Evolutionary conservation across 2,888 invertebrate genomes (phyloP).

Genomic region (Zonitis immaculata): DNA sequence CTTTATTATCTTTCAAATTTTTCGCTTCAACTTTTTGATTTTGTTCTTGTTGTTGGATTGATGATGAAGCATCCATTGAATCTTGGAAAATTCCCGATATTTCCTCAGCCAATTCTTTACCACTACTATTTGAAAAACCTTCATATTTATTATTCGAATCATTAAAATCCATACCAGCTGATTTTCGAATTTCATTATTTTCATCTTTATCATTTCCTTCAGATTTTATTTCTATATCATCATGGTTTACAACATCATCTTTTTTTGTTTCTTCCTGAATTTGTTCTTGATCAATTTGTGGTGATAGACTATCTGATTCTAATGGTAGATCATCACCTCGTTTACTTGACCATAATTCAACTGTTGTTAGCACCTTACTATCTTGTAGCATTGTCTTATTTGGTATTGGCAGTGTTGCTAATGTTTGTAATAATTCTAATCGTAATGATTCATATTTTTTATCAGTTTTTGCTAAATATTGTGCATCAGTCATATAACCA

Average conservation of each 20-base stretch:
- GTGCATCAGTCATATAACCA: conserved; percentile 85
- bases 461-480: conserved; percentile 42
- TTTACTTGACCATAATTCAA: conserved; percentile 73
- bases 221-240: conserved; percentile 6
- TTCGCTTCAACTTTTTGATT: neutral
- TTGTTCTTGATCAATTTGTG: conserved; percentile 32
- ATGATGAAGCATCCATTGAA: conserved; percentile 5
- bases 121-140: conserved; percentile 13
- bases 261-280: conserved; percentile 5
- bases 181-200: conserved; percentile 25
- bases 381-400: conserved; percentile 92
- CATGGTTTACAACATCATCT: conserved; percentile 9
- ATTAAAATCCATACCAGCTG: conserved; percentile 29
- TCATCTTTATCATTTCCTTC: conserved; percentile 13
- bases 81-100: conserved; percentile 20
- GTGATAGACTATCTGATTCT: conserved; percentile 45
- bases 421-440: conserved; percentile 69
- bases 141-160: conserved; percentile 6
- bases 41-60: conserved; percentile 10
- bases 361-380: conserved; percentile 79
- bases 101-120: conserved; percentile 17
- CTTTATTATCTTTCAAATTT: neutral
- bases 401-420: conserved; percentile 83
- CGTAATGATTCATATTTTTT: conserved; percentile 46
- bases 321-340: conserved; percentile 45